Percentiles rank a stretch among this genome's conserved stretches.
These are phyloP conservation scores for Pangasius larnaudii DNA, from an alignment of 2,797 vertebrate genomes.

Conservation along the genomic window DNA sequence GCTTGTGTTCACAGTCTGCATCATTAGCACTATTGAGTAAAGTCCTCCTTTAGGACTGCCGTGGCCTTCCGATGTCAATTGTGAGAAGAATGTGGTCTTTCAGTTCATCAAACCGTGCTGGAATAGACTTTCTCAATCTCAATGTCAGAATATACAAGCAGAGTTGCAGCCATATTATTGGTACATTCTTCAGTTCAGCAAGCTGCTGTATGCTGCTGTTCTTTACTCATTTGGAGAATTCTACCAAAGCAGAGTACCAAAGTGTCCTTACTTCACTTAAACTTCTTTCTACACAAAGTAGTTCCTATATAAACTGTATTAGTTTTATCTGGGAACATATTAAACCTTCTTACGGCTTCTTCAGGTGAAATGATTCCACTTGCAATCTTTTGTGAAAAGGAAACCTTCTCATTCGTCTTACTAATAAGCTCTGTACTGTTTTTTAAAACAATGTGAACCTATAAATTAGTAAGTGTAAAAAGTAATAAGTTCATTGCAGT, in stretches of 20 bases:
- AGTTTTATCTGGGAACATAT: not conserved
- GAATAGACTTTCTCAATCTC: not conserved
- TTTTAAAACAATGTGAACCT: not conserved
- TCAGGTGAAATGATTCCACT: not conserved
- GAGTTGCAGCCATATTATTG: not conserved
- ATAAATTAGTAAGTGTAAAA: not conserved
- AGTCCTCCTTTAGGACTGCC: not conserved
- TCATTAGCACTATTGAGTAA: slow-evolving; percentile 2
- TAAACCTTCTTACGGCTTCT: not conserved
- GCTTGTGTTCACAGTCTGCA: not conserved
- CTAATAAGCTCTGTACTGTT: not conserved
- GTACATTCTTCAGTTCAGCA: not conserved
- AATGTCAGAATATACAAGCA: not conserved
- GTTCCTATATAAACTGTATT: not conserved
- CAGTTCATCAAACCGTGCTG: not conserved
- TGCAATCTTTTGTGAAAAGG: not conserved
- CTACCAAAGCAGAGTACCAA: not conserved
- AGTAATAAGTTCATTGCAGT: not conserved
- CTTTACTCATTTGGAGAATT: not conserved
- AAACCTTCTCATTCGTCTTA: not conserved
- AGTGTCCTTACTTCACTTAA: not conserved
- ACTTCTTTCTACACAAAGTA: not conserved
- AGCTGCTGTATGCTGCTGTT: slow-evolving; percentile 1
- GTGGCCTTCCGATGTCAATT: not conserved
- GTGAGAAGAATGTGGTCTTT: not conserved